These are phyloP conservation scores for Pachyrhynchus sulphureomaculatus DNA, from an alignment of 1,140 invertebrate species.

Conservation along the genomic window DNA sequence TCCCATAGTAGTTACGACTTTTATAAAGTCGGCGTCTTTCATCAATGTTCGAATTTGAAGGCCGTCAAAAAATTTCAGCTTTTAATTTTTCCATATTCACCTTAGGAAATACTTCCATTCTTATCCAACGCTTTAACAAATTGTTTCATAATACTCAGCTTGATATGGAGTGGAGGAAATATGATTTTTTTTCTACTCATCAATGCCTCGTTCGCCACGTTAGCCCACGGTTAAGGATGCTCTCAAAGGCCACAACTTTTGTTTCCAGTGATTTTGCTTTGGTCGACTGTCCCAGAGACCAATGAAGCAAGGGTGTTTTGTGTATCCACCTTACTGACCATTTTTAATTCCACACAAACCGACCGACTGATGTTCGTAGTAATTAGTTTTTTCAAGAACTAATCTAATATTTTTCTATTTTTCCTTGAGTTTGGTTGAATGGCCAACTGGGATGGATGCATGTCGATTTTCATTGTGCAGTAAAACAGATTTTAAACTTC, in stretches of 20 bases:
- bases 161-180: too few species aligned
- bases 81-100: not conserved
- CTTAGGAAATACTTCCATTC: not conserved
- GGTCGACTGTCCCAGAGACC: slow-evolving; percentile 9
- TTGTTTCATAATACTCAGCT: too few species aligned
- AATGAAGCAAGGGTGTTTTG: slow-evolving; percentile 49
- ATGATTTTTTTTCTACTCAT: too few species aligned
- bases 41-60: not conserved
- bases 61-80: not conserved
- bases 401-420: slow-evolving; percentile 40
- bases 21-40: not conserved
- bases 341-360: slow-evolving; percentile 44
- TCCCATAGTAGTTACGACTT: not conserved
- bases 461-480: slow-evolving; percentile 50
- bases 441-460: slow-evolving; percentile 42
- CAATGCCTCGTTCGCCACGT: not conserved
- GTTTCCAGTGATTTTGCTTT: slow-evolving; percentile 29
- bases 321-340: slow-evolving; percentile 46
- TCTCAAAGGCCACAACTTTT: slow-evolving; percentile 27
- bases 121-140: not conserved
- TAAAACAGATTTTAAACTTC: slow-evolving; percentile 48
- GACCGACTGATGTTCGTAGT: slow-evolving; percentile 40
- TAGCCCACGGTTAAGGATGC: not conserved
- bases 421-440: slow-evolving; percentile 47
- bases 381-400: slow-evolving; percentile 43